Percentiles rank a stretch among this genome's conserved stretches.
Conservation (phyloP, 2,113 vertebrate species). For the Phalacrocorax carbo region DNA sequence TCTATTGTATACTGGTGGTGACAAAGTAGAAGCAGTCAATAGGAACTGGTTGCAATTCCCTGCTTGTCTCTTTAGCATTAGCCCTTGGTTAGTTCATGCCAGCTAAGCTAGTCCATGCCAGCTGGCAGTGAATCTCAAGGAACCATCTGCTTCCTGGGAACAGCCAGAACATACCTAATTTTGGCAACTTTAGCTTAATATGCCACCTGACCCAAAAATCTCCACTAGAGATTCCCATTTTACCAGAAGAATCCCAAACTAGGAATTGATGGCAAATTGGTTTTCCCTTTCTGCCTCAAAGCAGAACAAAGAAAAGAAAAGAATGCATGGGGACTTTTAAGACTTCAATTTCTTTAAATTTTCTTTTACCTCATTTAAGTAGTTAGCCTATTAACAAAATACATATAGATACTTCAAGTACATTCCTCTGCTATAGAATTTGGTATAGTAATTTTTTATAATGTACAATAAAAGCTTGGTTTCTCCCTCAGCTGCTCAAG, state of each 20-base stretch:
- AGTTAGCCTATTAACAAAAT: background rate
- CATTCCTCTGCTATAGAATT: background rate
- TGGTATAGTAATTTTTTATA: background rate
- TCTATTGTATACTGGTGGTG: background rate
- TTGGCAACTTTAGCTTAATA: conserved; percentile 30
- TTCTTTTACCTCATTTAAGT: background rate
- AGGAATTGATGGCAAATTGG: background rate
- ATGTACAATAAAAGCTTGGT: background rate
- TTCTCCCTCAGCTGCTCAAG: background rate
- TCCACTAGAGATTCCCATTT: conserved; percentile 25
- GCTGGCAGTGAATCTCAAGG: conserved; percentile 11
- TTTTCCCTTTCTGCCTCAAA: background rate
- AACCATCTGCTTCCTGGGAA: conserved; percentile 61
- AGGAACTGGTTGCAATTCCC: conserved; percentile 52
- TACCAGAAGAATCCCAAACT: background rate
- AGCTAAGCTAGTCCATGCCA: conserved; percentile 24
- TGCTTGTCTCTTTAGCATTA: conserved; percentile 37
- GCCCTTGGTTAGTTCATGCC: background rate
- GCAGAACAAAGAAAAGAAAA: background rate
- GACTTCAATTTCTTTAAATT: background rate
- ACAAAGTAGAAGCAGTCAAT: background rate
- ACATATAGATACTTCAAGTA: background rate
- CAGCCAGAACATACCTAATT: conserved; percentile 54
- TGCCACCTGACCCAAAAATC: conserved; percentile 37
- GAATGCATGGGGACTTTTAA: background rate